phyloP scores from a whole-genome alignment of 2,113 vertebrate species.

The Catharus fuscescens region DNA sequence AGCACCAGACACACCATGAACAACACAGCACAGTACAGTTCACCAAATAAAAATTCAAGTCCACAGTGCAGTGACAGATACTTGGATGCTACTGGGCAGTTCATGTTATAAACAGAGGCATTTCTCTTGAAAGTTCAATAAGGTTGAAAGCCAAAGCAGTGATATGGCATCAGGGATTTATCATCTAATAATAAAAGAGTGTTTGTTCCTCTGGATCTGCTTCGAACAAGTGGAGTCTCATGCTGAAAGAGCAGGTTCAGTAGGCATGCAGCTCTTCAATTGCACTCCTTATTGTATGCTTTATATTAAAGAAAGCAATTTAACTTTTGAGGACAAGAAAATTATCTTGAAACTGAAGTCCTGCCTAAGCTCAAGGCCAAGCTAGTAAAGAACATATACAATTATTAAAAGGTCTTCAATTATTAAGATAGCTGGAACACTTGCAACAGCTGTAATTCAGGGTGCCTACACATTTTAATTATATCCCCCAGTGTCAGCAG shows the following conservation, averaged over 20 bases:
- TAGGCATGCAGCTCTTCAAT: conserved; percentile 35
- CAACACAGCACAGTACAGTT: neutral
- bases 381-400: conserved; percentile 34
- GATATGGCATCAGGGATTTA: conserved; percentile 61
- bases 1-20: neutral
- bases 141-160: conserved; percentile 59
- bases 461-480: conserved; percentile 49
- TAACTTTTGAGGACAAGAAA: conserved; percentile 66
- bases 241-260: conserved; percentile 46
- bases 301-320: conserved; percentile 65
- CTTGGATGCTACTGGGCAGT: conserved; percentile 56
- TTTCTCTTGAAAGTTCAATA: conserved; percentile 62
- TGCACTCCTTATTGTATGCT: conserved; percentile 60
- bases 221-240: conserved; percentile 5
- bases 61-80: conserved; percentile 52
- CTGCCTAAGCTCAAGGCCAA: conserved; percentile 50
- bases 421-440: conserved; percentile 24
- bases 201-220: conserved; percentile 51
- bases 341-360: conserved; percentile 65
- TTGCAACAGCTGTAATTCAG: conserved; percentile 30
- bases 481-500: conserved; percentile 41
- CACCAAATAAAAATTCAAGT: conserved; percentile 43
- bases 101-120: conserved; percentile 52
- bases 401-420: conserved; percentile 59
- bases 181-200: conserved; percentile 66